A percentile compares a stretch with the other conserved stretches of the same genome.
Conservation (phyloP, 2,797 vertebrate genomes). For the Chrysocyon brachyurus region DNA sequence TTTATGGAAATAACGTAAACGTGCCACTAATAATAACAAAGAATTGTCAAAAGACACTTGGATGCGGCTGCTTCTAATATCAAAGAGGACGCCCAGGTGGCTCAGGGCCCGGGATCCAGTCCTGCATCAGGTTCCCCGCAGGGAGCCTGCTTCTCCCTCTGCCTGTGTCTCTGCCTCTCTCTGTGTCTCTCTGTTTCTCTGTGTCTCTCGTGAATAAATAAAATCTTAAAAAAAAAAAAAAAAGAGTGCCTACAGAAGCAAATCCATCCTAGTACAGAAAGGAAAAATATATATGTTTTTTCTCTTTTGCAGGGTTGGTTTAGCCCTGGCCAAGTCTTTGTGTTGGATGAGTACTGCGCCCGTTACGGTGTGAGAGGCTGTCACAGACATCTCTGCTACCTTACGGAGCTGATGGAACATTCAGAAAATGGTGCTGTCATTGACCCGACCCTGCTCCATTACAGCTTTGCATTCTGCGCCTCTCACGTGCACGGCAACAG, state of each 20-base stretch:
- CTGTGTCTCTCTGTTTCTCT: too few species aligned
- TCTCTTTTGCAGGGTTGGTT: slow-evolving; percentile 95
- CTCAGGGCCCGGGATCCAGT: too few species aligned
- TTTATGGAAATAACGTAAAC: slow-evolving; percentile 43
- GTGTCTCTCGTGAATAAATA: too few species aligned
- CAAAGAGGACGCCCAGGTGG: not conserved
- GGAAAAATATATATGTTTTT: not conserved
- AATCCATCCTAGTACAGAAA: slow-evolving; percentile 58
- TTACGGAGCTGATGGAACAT: slow-evolving; percentile 96
- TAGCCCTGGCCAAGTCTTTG: slow-evolving; percentile 98
- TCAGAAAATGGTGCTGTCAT: slow-evolving; percentile 95
- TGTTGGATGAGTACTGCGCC: slow-evolving; percentile 98
- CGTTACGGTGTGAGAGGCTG: slow-evolving; percentile 97
- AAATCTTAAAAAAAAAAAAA: too few species aligned
- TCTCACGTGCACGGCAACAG: slow-evolving; percentile 99
- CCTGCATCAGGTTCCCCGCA: too few species aligned
- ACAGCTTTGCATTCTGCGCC: slow-evolving; percentile 99
- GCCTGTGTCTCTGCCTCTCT: too few species aligned
- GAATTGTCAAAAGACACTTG: not conserved
- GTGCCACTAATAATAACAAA: not conserved
- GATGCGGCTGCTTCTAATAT: not conserved
- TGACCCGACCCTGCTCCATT: slow-evolving; percentile 98
- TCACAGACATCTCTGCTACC: slow-evolving; percentile 97
- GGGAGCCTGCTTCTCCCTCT: too few species aligned
- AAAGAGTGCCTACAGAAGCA: not conserved